Percentiles rank a stretch among this genome's conserved stretches.
Conservation (phyloP, 2,797 vertebrate species). For the Carcharodon carcharias region DNA sequence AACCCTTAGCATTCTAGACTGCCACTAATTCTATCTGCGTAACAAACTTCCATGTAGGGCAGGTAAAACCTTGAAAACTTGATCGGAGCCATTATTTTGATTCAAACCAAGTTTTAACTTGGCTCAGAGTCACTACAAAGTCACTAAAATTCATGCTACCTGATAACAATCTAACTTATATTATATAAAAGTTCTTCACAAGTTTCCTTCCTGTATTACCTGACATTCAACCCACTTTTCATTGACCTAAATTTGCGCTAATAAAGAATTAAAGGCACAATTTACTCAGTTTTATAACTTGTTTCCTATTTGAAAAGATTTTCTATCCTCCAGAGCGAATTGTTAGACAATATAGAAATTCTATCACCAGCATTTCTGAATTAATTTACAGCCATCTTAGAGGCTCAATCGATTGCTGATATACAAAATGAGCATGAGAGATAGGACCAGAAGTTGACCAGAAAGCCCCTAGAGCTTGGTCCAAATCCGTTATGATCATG, state of each 20-base stretch:
- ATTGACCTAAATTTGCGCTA: slow-evolving; percentile 15
- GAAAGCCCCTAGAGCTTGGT: no score
- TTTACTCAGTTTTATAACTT: background rate
- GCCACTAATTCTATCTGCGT: background rate
- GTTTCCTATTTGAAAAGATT: background rate
- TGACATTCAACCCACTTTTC: slow-evolving; percentile 33
- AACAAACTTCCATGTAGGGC: background rate
- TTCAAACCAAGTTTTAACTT: background rate
- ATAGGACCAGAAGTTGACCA: background rate
- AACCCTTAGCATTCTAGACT: background rate
- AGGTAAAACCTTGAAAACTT: background rate
- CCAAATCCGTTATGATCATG: background rate
- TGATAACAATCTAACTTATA: background rate
- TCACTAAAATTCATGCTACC: background rate
- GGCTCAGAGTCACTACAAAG: background rate
- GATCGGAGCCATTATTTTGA: background rate
- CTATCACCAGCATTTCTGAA: slow-evolving; percentile 3
- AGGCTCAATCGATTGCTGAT: background rate
- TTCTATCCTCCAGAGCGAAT: background rate
- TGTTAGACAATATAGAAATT: background rate
- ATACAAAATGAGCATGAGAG: background rate
- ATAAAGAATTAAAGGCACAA: slow-evolving; percentile 21
- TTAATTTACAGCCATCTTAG: background rate
- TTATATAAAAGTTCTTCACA: slow-evolving; percentile 21
- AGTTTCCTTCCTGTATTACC: slow-evolving; percentile 23